Evolutionary conservation across 2,888 invertebrate genomes (phyloP).

Genomic region (Nemotelus pantherinus): DNA sequence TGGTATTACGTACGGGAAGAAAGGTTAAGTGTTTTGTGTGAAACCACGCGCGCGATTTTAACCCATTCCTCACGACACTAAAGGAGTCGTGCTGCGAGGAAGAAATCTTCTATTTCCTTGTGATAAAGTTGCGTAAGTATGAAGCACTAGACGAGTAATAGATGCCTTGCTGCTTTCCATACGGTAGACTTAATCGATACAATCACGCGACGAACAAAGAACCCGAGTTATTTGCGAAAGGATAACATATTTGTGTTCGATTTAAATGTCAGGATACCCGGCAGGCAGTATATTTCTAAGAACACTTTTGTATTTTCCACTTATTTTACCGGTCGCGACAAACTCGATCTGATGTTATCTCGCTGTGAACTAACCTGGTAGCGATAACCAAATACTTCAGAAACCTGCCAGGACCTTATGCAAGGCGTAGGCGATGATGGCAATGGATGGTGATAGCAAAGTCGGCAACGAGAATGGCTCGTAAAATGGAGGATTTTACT

Average conservation of each 20-base stretch:
- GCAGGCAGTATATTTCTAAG: neutral
- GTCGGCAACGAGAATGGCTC: constrained; percentile 15
- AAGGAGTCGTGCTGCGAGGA: neutral
- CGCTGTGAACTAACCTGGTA: constrained; percentile 26
- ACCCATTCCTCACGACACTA: constrained; percentile 30
- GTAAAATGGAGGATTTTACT: constrained; percentile 38
- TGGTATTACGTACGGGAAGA: constrained; percentile 27
- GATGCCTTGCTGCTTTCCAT: neutral
- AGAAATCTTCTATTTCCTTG: constrained; percentile 15
- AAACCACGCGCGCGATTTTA: constrained; percentile 35
- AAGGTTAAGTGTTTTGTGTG: constrained; percentile 44
- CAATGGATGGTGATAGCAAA: constrained; percentile 8
- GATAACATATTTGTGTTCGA: constrained; percentile 1
- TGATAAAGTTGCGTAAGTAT: constrained; percentile 38
- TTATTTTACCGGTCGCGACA: constrained; percentile 29
- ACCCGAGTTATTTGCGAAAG: neutral
- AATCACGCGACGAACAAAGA: neutral
- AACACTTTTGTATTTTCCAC: no score
- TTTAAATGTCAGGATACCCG: neutral
- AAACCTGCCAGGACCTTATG: constrained; percentile 18
- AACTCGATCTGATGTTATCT: constrained; percentile 41
- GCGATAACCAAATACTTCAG: constrained; percentile 21
- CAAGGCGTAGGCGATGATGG: constrained; percentile 15
- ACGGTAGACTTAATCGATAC: constrained; percentile 24
- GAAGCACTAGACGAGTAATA: neutral